Base-by-base conservation (phyloP, 2,888 invertebrate genomes). In the Drosophila percnosoma region DNA sequence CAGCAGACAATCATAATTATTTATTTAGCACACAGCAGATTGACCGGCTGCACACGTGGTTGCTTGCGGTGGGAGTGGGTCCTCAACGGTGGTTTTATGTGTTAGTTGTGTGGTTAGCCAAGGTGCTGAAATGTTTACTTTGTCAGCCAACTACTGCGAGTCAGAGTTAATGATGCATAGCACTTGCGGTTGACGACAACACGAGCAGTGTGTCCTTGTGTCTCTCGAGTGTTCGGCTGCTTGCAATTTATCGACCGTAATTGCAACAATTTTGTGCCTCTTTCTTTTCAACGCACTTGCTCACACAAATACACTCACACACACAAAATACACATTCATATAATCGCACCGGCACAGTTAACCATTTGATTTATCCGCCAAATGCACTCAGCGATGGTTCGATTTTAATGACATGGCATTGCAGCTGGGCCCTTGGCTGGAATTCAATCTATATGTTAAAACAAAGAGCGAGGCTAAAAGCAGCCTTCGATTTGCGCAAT, bases 121-220 rank as follows among this genome's bases (percentile, higher is more conserved):
- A 89, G 88, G 86, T 86, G 90, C 72, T 80, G 90, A 86, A 87
- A 82, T 87, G 85, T 82, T 86, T 87, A 85, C 90, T 82, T 89
- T 87, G 87, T 82, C 67, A 71, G 83, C 71, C 74, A 67, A 61
- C 78, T 69, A 78, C 78, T 70, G 82, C 80, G 89, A 79, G 77
- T 89, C 84, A 78, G 71, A 83, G 83, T 89, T 85, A 85, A 85
- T 89, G 89, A 85, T 89, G 85, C 87, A 87, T 82, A 73, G 60
- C 75, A 69, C 71, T 77, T 89, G 84, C 70, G 84, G 84, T 87
- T 84, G 49, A 53, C 66, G 11, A 15, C 58, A 51, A 36, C 52
- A 64, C 52, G 53, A 59, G 59, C 40, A 38, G 29, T 4, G 4
- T 33, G 42, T 24, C 42, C 42, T 13, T 11, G 40, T 40, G 15